A percentile compares a stretch with the other conserved stretches of the same genome.
phyloP scores from a whole-genome alignment of 2,888 invertebrate species.

The Notodonta dromedarius region DNA sequence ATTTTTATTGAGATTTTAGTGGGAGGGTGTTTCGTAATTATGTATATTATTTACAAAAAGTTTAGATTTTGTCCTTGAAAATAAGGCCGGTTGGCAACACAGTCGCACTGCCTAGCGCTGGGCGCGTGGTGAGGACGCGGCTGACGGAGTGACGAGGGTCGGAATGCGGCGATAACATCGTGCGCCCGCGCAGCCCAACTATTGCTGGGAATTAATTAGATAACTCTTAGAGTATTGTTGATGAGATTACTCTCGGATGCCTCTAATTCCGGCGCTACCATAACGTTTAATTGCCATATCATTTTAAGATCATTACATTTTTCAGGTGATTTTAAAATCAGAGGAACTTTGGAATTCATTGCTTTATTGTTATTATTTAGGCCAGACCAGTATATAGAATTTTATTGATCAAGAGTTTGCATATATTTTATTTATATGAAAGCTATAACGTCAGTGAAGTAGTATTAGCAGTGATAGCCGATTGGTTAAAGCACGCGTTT shows the following conservation, averaged over 20 bases:
- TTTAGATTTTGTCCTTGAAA: not conserved
- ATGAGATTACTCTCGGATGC: slow-evolving; percentile 11
- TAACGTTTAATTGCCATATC: slow-evolving; percentile 7
- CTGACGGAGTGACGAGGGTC: not conserved
- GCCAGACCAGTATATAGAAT: too few species aligned
- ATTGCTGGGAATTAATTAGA: slow-evolving; percentile 32
- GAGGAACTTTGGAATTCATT: not conserved
- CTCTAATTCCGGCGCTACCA: slow-evolving; percentile 4
- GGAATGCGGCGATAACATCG: slow-evolving; percentile 25
- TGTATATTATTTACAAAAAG: too few species aligned
- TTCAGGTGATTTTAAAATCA: not conserved
- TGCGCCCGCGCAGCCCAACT: slow-evolving; percentile 18
- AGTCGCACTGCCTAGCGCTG: slow-evolving; percentile 16
- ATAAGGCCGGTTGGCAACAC: not conserved
- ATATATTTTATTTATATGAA: too few species aligned
- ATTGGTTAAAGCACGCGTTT: too few species aligned
- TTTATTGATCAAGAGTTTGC: too few species aligned
- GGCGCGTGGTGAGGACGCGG: slow-evolving; percentile 18
- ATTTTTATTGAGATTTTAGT: too few species aligned
- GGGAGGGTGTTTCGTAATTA: too few species aligned
- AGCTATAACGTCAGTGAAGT: too few species aligned
- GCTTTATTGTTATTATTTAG: too few species aligned
- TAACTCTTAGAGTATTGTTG: slow-evolving; percentile 16
- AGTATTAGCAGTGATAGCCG: too few species aligned
- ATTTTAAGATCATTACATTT: slow-evolving; percentile 3